Evolutionary conservation across 2,113 vertebrate species (phyloP).

Genomic region (Cebus imitator): DNA sequence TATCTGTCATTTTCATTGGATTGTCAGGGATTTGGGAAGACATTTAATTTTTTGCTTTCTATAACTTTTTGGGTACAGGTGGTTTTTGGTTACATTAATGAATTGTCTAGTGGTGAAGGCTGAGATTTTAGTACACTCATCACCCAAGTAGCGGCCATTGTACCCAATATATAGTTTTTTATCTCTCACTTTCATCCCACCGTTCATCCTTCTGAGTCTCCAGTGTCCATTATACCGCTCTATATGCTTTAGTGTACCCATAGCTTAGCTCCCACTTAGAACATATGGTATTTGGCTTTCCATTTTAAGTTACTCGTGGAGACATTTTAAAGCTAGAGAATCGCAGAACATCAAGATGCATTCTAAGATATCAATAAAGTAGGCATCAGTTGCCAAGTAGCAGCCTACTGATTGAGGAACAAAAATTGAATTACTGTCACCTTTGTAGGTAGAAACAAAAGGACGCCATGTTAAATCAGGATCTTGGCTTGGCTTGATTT

Average conservation of each 20-base stretch:
- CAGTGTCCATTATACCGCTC: too few species aligned
- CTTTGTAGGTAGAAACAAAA: constrained; percentile 7
- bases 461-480: background rate
- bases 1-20: background rate
- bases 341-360: background rate
- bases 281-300: too few species aligned
- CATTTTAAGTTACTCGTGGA: background rate
- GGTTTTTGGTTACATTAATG: too few species aligned
- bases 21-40: background rate
- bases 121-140: too few species aligned
- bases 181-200: too few species aligned
- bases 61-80: too few species aligned
- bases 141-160: too few species aligned
- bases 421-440: background rate
- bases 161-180: too few species aligned
- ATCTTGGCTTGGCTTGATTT: background rate
- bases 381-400: background rate
- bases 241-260: too few species aligned
- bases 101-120: too few species aligned
- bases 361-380: background rate
- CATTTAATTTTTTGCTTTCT: background rate
- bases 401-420: background rate
- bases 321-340: background rate
- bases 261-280: too few species aligned
- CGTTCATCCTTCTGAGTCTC: too few species aligned